phyloP scores from a whole-genome alignment of 2,888 invertebrate species.

The Leptothorax acervorum region DNA sequence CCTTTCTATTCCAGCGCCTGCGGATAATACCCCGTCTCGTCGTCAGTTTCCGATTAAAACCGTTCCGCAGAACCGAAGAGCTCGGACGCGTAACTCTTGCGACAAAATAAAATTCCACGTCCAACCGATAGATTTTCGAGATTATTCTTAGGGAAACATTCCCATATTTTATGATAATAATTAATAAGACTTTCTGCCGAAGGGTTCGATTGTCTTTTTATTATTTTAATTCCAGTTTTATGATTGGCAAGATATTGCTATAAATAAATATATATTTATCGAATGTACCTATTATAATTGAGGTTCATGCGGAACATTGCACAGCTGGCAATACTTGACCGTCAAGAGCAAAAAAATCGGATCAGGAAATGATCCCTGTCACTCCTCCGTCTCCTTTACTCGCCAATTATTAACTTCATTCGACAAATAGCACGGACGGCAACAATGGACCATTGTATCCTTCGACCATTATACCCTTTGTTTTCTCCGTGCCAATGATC shows the following conservation, averaged over 20 bases:
- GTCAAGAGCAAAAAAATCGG: not conserved
- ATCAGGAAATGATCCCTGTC: conserved; percentile 12
- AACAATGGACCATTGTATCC: conserved; percentile 54
- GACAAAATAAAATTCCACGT: not conserved
- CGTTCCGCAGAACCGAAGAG: not conserved
- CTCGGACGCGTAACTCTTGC: conserved; percentile 2
- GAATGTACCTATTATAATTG: not conserved
- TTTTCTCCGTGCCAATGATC: conserved; percentile 51
- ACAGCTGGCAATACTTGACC: not conserved
- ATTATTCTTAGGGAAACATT: not conserved
- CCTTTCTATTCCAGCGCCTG: conserved; percentile 42
- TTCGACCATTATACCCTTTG: conserved; percentile 43
- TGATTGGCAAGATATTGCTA: not conserved
- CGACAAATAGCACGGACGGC: conserved; percentile 43
- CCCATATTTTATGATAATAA: not conserved
- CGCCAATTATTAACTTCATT: conserved; percentile 45
- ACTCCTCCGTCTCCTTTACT: not conserved
- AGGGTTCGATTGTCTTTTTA: not conserved
- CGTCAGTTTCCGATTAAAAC: conserved; percentile 7
- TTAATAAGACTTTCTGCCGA: not conserved
- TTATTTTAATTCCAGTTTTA: not conserved
- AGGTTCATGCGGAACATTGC: not conserved
- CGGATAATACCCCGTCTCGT: conserved; percentile 21
- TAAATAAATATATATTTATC: not conserved
- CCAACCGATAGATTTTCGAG: not conserved